These are phyloP conservation scores for Rhynchophorus ferrugineus DNA, from an alignment of 1,140 invertebrate species.

Conservation along the genomic window DNA sequence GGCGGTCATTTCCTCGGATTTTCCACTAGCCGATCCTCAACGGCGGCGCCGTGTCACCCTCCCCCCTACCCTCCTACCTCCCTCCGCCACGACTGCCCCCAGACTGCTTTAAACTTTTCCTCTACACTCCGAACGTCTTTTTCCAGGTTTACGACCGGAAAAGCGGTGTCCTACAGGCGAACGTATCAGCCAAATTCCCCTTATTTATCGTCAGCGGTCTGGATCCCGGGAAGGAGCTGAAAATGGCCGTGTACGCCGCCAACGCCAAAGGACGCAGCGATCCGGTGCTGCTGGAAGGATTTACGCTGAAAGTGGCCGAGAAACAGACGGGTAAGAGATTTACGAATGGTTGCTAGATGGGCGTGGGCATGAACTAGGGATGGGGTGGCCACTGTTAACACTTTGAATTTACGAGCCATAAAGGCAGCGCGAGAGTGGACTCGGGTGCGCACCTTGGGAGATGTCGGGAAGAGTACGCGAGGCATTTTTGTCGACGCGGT, in stretches of 20 bases:
- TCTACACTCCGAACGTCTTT: not conserved
- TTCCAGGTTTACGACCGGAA: conserved; percentile 56
- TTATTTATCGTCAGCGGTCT: conserved; percentile 60
- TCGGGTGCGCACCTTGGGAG: not conserved
- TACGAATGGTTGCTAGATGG: conserved; percentile 18
- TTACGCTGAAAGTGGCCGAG: conserved; percentile 66
- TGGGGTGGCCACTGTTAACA: not conserved
- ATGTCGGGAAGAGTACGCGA: not conserved
- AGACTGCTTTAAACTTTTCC: not conserved
- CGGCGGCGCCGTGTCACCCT: no score
- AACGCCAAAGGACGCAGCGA: conserved; percentile 57
- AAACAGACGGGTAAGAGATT: conserved; percentile 69
- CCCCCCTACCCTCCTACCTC: no score
- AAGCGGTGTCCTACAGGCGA: conserved; percentile 54
- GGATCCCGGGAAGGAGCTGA: conserved; percentile 58
- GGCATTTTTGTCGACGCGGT: not conserved
- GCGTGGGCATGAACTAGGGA: not conserved
- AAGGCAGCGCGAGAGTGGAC: no score
- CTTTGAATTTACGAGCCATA: no score
- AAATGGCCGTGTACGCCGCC: conserved; percentile 56
- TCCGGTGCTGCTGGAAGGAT: conserved; percentile 50
- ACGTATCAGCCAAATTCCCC: conserved; percentile 59
- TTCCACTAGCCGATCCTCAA: no score
- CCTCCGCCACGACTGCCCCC: no score
- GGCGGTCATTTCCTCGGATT: no score